Base-by-base conservation (phyloP, 2,888 invertebrate species). In the Sepioteuthis lessoniana region DNA sequence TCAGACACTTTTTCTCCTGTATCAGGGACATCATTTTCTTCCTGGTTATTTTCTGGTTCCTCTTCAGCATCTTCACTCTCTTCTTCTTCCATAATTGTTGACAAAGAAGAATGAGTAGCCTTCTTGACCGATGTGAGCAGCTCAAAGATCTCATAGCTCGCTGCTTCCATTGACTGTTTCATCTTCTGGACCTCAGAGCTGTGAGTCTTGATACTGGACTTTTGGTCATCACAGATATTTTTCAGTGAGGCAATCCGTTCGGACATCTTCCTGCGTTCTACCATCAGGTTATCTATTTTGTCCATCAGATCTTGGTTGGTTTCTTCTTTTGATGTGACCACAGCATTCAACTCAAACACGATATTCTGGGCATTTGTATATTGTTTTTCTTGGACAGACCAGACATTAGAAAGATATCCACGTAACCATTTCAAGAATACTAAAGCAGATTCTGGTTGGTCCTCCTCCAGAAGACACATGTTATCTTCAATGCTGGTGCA, bases 281-380 rank as follows among this genome's bases (percentile, higher is more conserved):
- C n/a, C 31, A 55, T 37, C 93, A 93, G 7, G 19, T n/a, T n/a
- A 46, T 60, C 60, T 35, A 93, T 60, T 50, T 47, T 93, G 19
- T 60, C 60, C 46, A 38, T 60, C 8, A 93, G 47, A 31, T 50
- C 35, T 55, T 93, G 55, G 60, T 50, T 60, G 25, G 93, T 55
- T 21, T 93, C 93, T 35, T 93, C 93, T 60, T 93, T 93, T 28
- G 93, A 93, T 8, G 38, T n/a, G 38, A 93, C 50, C n/a, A 93
- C 60, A 38, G 55, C 50, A 21, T 93, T 60, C 93, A 93, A 21
- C 37, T 93, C 55, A 35, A 37, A 93, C 8, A 60, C 93, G 37
- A 93, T 55, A 28, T 60, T 47, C 92, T 47, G 42, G 31, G 47
- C 42, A 19, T 47, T 31, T n/a, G 28, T 13, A 46, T 46, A 16